Percentiles rank a stretch among this genome's conserved stretches.
These are phyloP conservation scores for Dioctria rufipes DNA, from an alignment of 2,888 invertebrate genomes.

Conservation along the genomic window DNA sequence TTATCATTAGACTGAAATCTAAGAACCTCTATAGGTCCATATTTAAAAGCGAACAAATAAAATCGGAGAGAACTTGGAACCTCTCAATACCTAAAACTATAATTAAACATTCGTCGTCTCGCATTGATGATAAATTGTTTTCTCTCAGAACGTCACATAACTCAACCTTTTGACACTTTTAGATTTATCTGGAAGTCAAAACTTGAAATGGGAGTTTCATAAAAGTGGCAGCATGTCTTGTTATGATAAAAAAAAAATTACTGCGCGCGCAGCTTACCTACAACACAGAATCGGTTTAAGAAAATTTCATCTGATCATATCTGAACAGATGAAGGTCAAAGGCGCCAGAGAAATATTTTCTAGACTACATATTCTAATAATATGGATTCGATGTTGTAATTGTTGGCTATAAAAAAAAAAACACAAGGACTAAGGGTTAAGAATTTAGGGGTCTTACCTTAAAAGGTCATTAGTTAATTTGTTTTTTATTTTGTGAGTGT, in stretches of 20 bases:
- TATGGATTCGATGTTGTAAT: too few relatives aligned
- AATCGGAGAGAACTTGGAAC: neutral
- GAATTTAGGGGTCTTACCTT: neutral
- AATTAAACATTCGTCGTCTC: conserved; percentile 31
- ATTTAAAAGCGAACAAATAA: conserved; percentile 36
- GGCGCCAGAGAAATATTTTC: conserved; percentile 36
- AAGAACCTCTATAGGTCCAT: conserved; percentile 22
- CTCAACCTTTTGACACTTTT: conserved; percentile 51
- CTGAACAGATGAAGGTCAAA: conserved; percentile 28
- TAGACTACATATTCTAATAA: too few relatives aligned
- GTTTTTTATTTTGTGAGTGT: too few relatives aligned
- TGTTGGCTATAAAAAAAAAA: too few relatives aligned
- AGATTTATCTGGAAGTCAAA: conserved; percentile 46
- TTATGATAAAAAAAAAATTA: neutral
- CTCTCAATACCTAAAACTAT: neutral
- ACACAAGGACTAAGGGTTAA: neutral
- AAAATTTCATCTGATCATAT: conserved; percentile 13
- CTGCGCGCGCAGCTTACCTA: neutral
- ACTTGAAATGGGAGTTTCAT: conserved; percentile 45
- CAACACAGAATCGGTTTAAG: conserved; percentile 15
- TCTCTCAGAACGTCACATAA: conserved; percentile 42
- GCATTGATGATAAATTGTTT: conserved; percentile 49
- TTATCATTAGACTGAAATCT: conserved; percentile 16
- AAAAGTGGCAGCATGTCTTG: conserved; percentile 21
- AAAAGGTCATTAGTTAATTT: too few relatives aligned